These are phyloP conservation scores for Rhynchopsitta pachyrhyncha DNA, from an alignment of 2,113 vertebrate genomes.

Conservation along the genomic window DNA sequence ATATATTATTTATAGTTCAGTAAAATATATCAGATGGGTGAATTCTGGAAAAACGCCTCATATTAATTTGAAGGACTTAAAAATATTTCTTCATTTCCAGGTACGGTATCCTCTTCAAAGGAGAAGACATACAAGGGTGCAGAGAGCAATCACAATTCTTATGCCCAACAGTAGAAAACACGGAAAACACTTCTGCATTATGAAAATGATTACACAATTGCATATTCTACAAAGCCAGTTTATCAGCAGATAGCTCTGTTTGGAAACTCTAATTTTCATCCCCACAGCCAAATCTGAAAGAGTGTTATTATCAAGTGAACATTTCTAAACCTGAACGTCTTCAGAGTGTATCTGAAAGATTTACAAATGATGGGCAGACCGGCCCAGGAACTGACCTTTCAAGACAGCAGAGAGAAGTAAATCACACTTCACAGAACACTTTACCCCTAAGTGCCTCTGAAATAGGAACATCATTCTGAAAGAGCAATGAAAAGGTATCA, in stretches of 20 bases:
- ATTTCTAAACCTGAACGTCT: conserved; percentile 3
- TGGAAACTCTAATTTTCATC: conserved; percentile 36
- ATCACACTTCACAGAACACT: conserved; percentile 16
- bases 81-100: not conserved
- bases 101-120: not conserved
- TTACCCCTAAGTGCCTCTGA: conserved; percentile 39
- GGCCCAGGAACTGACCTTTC: not conserved
- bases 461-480: conserved; percentile 55
- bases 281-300: not conserved
- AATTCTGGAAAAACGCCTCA: not conserved
- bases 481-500: not conserved
- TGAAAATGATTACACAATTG: not conserved
- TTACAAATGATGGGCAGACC: not conserved
- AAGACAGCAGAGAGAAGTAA: conserved; percentile 40
- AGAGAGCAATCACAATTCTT: not conserved
- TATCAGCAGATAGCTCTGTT: not conserved
- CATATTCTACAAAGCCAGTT: conserved; percentile 1
- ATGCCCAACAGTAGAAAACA: not conserved
- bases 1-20: not conserved
- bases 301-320: not conserved
- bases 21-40: not conserved
- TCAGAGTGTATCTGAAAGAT: conserved; percentile 17
- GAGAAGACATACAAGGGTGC: not conserved
- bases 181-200: conserved; percentile 6
- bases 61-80: not conserved